A percentile compares a stretch with the other conserved stretches of the same genome.
phyloP scores from a whole-genome alignment of 2,797 vertebrate species.

The Urosaurus nigricauda region DNA sequence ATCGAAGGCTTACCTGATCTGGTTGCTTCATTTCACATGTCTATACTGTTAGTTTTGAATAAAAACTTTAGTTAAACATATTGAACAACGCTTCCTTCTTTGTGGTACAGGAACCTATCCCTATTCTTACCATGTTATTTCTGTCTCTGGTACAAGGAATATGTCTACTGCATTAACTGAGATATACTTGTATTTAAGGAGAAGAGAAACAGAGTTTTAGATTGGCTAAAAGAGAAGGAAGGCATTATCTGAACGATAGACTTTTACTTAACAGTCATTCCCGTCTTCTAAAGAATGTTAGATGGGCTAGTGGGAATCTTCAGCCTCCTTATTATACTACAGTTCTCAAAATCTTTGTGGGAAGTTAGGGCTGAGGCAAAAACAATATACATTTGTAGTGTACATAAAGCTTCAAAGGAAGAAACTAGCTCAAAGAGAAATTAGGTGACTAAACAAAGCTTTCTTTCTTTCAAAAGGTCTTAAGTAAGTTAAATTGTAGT shows the following conservation, averaged over 20 bases:
- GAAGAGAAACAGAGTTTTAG: background rate
- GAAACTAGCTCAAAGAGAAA: constrained; percentile 50
- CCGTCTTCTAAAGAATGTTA: background rate
- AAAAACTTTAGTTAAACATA: too few species aligned
- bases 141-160: too few species aligned
- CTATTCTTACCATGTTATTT: too few species aligned
- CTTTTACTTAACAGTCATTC: background rate
- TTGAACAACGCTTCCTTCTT: too few species aligned
- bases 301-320: background rate
- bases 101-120: too few species aligned
- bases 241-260: background rate
- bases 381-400: background rate
- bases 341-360: constrained; percentile 44
- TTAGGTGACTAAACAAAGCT: constrained; percentile 52
- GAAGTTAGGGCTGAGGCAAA: background rate
- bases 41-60: too few species aligned
- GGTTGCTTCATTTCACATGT: too few species aligned
- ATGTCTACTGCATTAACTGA: too few species aligned
- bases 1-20: too few species aligned
- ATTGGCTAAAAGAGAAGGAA: background rate
- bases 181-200: background rate
- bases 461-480: constrained; percentile 23
- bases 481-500: constrained; percentile 30
- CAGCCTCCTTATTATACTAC: background rate
- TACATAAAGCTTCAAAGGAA: background rate